Evolutionary conservation across 2,113 vertebrate genomes (phyloP).

Genomic region (Turnix velox): DNA sequence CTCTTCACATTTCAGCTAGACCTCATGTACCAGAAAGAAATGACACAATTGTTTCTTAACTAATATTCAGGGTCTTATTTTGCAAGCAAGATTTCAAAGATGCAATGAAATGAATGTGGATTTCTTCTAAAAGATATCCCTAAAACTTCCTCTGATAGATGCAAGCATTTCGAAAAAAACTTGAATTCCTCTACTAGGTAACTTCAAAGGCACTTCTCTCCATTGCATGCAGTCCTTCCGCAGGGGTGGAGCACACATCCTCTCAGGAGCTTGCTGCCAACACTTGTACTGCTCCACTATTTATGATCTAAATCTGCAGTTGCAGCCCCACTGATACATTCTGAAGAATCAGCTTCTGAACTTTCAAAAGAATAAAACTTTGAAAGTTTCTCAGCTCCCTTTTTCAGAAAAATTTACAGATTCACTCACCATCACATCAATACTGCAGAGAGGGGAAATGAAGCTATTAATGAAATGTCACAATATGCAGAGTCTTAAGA

Average conservation of each 20-base stretch:
- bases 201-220: not conserved
- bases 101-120: not conserved
- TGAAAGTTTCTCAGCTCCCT: not conserved
- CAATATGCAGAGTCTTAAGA: not conserved
- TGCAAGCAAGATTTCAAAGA: not conserved
- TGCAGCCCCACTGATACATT: not conserved
- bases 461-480: not conserved
- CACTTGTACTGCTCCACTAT: not conserved
- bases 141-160: not conserved
- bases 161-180: not conserved
- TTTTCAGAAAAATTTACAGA: not conserved
- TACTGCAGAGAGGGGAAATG: not conserved
- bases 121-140: not conserved
- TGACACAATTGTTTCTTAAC: not conserved
- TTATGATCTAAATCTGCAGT: not conserved
- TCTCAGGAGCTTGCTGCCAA: not conserved
- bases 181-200: not conserved
- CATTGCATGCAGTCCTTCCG: not conserved
- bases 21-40: not conserved
- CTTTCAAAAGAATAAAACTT: not conserved
- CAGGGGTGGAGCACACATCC: slow-evolving; percentile 19
- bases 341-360: not conserved
- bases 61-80: not conserved
- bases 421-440: not conserved
- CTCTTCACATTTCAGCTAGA: not conserved